A percentile compares a stretch with the other conserved stretches of the same genome.
phyloP scores from a whole-genome alignment of 2,888 invertebrate species.

The Chrysolina americana region DNA sequence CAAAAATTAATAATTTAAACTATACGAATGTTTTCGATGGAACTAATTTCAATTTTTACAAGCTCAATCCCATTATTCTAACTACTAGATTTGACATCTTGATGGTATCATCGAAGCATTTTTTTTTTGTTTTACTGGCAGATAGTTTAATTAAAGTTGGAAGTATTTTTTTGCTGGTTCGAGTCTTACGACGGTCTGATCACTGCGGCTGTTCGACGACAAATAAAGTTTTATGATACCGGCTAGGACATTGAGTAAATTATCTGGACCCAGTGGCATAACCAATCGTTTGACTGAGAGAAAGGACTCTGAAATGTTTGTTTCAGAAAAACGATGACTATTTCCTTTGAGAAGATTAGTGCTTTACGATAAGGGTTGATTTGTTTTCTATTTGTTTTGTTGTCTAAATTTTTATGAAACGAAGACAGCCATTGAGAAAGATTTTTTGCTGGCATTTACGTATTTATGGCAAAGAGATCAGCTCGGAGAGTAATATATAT shows the following conservation, averaged over 20 bases:
- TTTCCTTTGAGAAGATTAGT: no score
- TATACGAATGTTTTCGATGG: no score
- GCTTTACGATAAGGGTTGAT: no score
- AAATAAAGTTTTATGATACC: constrained; percentile 47
- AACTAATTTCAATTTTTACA: background rate
- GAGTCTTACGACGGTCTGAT: constrained; percentile 26
- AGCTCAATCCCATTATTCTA: background rate
- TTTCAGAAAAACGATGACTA: background rate
- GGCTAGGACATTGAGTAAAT: constrained; percentile 41
- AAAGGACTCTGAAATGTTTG: no score
- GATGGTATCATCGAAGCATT: constrained; percentile 36
- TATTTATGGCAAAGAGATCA: no score
- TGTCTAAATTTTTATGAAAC: no score
- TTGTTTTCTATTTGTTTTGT: no score
- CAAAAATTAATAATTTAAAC: no score
- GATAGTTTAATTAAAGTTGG: constrained; percentile 45
- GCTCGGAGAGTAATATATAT: no score
- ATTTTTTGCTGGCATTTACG: no score
- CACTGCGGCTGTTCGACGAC: constrained; percentile 32
- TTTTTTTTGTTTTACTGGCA: constrained; percentile 43
- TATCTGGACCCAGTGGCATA: constrained; percentile 33
- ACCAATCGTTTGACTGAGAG: background rate
- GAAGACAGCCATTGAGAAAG: no score
- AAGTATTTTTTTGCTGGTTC: constrained; percentile 43
- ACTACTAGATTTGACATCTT: constrained; percentile 38